Conservation (phyloP, 2,797 vertebrate genomes). For the Momotus momota region DNA sequence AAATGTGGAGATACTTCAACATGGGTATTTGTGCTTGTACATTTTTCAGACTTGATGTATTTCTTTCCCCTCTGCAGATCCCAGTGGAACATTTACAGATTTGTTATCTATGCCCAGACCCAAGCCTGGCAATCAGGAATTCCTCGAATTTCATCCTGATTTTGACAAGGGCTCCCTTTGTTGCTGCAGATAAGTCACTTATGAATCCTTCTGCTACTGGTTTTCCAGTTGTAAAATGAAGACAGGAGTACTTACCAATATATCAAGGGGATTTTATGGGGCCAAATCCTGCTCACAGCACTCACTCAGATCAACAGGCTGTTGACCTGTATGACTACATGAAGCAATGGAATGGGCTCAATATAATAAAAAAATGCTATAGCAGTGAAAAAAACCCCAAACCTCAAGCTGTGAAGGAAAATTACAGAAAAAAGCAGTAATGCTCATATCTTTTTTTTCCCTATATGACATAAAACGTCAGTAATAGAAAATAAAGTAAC, state of each 20-base stretch:
- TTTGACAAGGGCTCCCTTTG: not conserved
- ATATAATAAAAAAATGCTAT: not conserved
- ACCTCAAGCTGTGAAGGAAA: not conserved
- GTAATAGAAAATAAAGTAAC: not conserved
- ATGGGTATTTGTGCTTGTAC: not conserved
- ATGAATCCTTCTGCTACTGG: not conserved
- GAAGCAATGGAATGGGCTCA: not conserved
- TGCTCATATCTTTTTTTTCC: not conserved
- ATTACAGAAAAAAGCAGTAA: not conserved
- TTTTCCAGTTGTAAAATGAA: not conserved
- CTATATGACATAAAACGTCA: not conserved
- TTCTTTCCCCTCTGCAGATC: not conserved
- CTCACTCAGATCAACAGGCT: conserved; percentile 22
- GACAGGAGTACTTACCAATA: not conserved
- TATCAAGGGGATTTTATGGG: not conserved
- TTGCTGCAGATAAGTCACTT: not conserved
- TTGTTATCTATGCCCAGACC: not conserved
- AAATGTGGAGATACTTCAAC: not conserved
- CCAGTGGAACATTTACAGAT: not conserved
- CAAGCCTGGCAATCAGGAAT: not conserved
- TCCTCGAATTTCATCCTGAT: not conserved
- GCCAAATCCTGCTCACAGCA: not conserved
- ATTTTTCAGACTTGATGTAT: not conserved
- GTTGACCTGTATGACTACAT: not conserved
- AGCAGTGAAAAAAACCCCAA: not conserved